Evolutionary conservation across 2,888 invertebrate genomes (phyloP).

Genomic region (Merodon equestris): DNA sequence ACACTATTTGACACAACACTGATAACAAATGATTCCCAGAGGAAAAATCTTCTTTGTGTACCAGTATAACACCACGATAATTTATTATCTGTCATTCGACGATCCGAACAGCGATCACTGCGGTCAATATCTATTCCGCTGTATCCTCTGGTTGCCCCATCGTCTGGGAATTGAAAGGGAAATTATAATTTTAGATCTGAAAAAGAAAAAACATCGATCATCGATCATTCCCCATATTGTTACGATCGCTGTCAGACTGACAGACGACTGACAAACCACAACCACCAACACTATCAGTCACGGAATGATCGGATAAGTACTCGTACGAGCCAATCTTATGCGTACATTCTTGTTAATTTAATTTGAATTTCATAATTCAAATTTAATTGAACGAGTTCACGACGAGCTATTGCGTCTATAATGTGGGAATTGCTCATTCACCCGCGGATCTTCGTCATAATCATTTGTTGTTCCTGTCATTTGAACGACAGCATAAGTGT

Average conservation of each 20-base stretch:
- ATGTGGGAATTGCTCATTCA: background rate
- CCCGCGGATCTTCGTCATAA: background rate
- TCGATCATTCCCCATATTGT: slow-evolving; percentile 55
- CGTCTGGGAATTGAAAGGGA: slow-evolving; percentile 26
- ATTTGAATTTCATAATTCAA: slow-evolving; percentile 57
- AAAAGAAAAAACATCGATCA: slow-evolving; percentile 27
- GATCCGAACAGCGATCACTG: slow-evolving; percentile 35
- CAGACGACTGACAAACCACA: slow-evolving; percentile 33
- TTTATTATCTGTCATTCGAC: slow-evolving; percentile 63
- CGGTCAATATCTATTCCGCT: slow-evolving; percentile 46
- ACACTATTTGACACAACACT: background rate
- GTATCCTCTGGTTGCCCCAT: slow-evolving; percentile 12
- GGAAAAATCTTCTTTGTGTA: slow-evolving; percentile 42
- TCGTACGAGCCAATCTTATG: slow-evolving; percentile 1
- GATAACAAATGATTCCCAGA: slow-evolving; percentile 34
- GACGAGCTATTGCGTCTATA: slow-evolving; percentile 4
- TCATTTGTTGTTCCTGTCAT: slow-evolving; percentile 9
- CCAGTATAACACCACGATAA: slow-evolving; percentile 41
- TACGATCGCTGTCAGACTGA: slow-evolving; percentile 43
- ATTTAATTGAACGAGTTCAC: slow-evolving; percentile 53
- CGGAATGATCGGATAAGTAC: slow-evolving; percentile 11
- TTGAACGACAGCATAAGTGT: slow-evolving; percentile 27
- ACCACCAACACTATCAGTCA: slow-evolving; percentile 31
- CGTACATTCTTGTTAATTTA: slow-evolving; percentile 44
- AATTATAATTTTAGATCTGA: slow-evolving; percentile 37